phyloP scores from a whole-genome alignment of 2,797 vertebrate species.

The Phoebastria nigripes region DNA sequence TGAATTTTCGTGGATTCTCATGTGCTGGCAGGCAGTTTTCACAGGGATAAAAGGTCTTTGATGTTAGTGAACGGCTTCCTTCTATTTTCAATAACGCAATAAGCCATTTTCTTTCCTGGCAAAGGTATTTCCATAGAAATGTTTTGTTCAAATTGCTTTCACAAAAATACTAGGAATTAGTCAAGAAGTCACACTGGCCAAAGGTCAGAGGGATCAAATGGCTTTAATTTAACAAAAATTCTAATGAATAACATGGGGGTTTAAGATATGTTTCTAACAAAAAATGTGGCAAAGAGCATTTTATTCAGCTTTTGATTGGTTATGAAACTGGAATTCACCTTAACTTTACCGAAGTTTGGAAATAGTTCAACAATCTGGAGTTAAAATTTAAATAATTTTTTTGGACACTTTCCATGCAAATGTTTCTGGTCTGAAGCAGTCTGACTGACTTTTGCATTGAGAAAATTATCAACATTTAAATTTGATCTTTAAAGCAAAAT shows the following conservation, averaged over 20 bases:
- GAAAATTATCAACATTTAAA: not conserved
- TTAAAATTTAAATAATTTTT: not conserved
- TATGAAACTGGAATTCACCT: not conserved
- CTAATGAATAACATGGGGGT: not conserved
- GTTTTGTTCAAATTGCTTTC: not conserved
- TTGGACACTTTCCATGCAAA: not conserved
- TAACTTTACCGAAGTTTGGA: not conserved
- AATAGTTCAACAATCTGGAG: not conserved
- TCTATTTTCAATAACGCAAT: slow-evolving; percentile 16
- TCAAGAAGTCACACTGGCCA: not conserved
- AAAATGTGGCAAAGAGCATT: not conserved
- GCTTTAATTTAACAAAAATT: not conserved
- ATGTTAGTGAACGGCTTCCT: slow-evolving; percentile 3
- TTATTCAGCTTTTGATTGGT: not conserved
- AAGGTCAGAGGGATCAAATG: not conserved
- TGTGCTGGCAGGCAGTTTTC: not conserved
- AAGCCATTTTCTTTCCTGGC: not conserved
- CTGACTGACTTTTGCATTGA: not conserved
- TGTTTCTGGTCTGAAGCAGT: not conserved
- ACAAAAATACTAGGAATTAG: not conserved
- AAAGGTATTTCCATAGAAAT: not conserved
- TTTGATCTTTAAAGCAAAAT: not conserved
- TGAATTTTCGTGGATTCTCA: not conserved
- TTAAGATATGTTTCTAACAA: not conserved
- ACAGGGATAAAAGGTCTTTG: slow-evolving; percentile 15